Conservation (phyloP, 2,113 vertebrate species). For the Rhodinocichla rosea region DNA sequence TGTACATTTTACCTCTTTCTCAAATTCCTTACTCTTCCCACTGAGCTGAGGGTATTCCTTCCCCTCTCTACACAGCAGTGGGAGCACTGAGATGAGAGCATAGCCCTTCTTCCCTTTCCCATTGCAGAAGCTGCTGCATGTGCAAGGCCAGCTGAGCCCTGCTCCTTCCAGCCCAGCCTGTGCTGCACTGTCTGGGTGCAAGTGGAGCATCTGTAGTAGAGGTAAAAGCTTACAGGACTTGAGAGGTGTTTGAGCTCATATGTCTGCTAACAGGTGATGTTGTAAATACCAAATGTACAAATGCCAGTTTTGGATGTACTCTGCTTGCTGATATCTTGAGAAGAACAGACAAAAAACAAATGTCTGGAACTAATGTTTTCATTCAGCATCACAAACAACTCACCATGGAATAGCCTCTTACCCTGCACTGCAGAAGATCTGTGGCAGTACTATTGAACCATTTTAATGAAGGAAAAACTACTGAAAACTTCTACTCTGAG, state of each 20-base stretch:
- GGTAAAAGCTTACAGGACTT: neutral
- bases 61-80: neutral
- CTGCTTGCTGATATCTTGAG: neutral
- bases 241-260: neutral
- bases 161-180: neutral
- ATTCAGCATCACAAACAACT: neutral
- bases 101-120: neutral
- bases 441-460: neutral
- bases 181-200: neutral
- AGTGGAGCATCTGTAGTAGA: neutral
- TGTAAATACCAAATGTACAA: neutral
- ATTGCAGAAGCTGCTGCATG: neutral
- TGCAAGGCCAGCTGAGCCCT: neutral
- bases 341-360: neutral
- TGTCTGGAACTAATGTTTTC: neutral
- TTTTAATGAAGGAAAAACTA: neutral
- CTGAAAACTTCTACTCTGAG: neutral
- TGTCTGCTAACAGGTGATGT: neutral
- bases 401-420: neutral
- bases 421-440: neutral
- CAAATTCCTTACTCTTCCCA: neutral
- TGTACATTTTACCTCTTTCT: neutral
- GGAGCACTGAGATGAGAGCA: neutral
- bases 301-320: neutral
- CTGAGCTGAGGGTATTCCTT: neutral